Evolutionary conservation across 2,888 invertebrate genomes (phyloP), one percentile per base, ranked within the genome.

Genomic region (Melikaiella ostensackeni): DNA sequence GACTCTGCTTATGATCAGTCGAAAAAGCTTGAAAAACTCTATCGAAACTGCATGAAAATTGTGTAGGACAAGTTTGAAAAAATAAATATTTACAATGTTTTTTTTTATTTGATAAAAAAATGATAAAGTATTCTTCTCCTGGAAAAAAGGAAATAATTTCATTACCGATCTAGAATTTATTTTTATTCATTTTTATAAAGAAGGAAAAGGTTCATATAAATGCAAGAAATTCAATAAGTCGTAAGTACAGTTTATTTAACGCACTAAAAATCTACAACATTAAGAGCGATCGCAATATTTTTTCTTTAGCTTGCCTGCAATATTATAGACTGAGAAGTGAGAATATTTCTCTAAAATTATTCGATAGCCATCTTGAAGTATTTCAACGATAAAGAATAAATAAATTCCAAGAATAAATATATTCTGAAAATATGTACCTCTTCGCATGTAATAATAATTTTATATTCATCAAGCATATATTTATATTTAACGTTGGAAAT

Each of bases 161-260:
- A 55, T n/a, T 50, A 11, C 2, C 16, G 4, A 42, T 16, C 3
- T 42, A 16, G 5, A 38, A 38, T 50, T 50, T 2, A 19, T 46
- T 46, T 19, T 19, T 19, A 6, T 46, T n/a, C 8, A 0, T 46
- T 50, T 50, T n/a, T 7, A 9, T 50, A 9, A 8, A 55, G 9
- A 21, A 21, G 4, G 9, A 21, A 9, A n/a, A 3, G 9, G 9
- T 46, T 46, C 19, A 21, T 21, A 21, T 21, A 21, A 8, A 55
- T 7, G 8, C n/a, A 9, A 21, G 8, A 55, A 50, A 50, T n/a
- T n/a, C 9, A 55, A 3, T 21, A 21, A 55, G 50, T 27, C 16
- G 24, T 27, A 59, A 21, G 55, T 27, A 50, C 50, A 50, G 50
- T 57, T 57, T 57, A 57, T 59, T 59, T 59, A 27, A 59, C 24